phyloP scores from a whole-genome alignment of 2,113 vertebrate species.

The Ptilorrhoa leucosticta region DNA sequence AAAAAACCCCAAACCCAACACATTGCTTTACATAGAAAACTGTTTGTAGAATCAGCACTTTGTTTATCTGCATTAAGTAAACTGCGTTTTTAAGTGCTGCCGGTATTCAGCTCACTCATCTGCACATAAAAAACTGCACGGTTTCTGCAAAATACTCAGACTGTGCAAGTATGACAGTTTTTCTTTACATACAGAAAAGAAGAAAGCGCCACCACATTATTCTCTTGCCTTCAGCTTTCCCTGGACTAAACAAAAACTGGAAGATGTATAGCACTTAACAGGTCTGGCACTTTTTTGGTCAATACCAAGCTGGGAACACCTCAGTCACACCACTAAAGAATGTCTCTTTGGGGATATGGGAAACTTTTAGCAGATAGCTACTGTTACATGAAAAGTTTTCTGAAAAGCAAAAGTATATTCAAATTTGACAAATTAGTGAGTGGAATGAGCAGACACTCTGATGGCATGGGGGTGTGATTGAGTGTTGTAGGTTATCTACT shows the following conservation, averaged over 20 bases:
- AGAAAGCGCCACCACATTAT: not conserved
- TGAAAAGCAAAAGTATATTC: not conserved
- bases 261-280: not conserved
- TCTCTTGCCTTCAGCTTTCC: not conserved
- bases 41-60: not conserved
- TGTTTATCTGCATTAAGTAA: not conserved
- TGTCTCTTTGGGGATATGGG: not conserved
- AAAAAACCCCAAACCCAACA: not conserved
- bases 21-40: not conserved
- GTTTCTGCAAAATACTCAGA: not conserved
- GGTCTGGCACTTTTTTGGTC: not conserved
- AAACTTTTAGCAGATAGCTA: not conserved
- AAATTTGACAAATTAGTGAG: not conserved
- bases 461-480: not conserved
- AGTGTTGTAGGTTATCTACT: not conserved
- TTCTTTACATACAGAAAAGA: not conserved
- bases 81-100: not conserved
- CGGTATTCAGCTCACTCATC: not conserved
- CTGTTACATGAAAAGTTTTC: not conserved
- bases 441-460: not conserved
- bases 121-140: not conserved
- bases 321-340: not conserved
- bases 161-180: not conserved
- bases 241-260: not conserved
- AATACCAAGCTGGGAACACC: not conserved